Percentiles rank a stretch among this genome's conserved stretches.
phyloP scores from a whole-genome alignment of 2,888 invertebrate species.

The Chloroclystis v-ata region DNA sequence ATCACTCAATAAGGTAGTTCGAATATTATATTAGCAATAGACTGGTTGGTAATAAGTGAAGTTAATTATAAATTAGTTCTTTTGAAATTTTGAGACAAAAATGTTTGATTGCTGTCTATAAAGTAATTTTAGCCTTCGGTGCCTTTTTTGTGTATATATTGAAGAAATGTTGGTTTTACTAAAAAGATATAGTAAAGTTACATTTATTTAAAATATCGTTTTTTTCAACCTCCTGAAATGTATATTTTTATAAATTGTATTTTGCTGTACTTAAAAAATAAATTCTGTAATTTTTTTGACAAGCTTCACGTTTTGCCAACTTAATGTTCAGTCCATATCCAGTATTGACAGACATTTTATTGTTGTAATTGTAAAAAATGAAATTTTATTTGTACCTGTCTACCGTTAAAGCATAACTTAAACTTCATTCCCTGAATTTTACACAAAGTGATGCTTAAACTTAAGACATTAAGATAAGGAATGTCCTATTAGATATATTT shows the following conservation, averaged over 20 bases:
- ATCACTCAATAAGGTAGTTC: neutral
- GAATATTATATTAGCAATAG: slow-evolving; percentile 1
- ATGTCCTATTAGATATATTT: slow-evolving; percentile 11
- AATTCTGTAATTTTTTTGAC: no score
- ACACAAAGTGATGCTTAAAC: neutral
- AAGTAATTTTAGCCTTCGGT: no score
- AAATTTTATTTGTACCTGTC: slow-evolving; percentile 1
- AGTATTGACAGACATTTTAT: neutral
- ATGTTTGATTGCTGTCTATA: no score
- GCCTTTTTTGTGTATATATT: no score
- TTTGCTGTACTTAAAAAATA: no score
- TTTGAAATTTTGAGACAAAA: neutral
- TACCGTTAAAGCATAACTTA: neutral
- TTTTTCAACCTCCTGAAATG: no score
- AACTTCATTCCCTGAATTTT: no score
- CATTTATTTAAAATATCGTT: no score
- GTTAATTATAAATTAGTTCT: neutral
- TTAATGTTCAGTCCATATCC: neutral
- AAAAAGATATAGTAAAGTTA: no score
- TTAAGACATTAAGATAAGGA: neutral
- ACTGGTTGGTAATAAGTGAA: neutral
- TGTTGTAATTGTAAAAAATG: neutral
- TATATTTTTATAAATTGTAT: no score
- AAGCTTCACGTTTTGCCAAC: neutral
- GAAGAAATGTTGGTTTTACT: neutral